Conservation (phyloP, 2,888 invertebrate genomes). For the Drosophila sordidula region DNA sequence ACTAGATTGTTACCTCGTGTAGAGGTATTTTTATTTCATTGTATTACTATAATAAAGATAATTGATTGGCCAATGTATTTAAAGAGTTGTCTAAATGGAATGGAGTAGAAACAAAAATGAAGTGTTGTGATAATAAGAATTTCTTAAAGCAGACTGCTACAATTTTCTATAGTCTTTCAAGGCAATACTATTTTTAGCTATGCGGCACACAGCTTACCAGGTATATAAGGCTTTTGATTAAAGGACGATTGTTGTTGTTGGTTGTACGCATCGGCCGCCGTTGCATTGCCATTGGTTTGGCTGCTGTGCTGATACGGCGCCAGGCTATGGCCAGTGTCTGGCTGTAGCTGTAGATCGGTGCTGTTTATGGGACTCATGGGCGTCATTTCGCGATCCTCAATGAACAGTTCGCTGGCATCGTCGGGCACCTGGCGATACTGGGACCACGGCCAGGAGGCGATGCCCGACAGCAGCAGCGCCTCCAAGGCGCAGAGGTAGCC, state of each 20-base stretch:
- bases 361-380: slow-evolving; percentile 86
- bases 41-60: too few relatives aligned
- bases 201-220: slow-evolving; percentile 76
- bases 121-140: too few relatives aligned
- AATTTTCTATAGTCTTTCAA: too few relatives aligned
- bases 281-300: slow-evolving; percentile 79
- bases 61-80: too few relatives aligned
- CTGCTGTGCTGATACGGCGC: slow-evolving; percentile 67
- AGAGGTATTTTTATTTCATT: too few relatives aligned
- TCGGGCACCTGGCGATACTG: slow-evolving; percentile 88
- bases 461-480: slow-evolving; percentile 87
- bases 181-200: too few relatives aligned
- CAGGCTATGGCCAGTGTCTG: slow-evolving; percentile 78
- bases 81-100: too few relatives aligned
- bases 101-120: too few relatives aligned
- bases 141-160: too few relatives aligned
- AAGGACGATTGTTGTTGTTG: slow-evolving; percentile 85
- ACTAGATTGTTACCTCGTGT: too few relatives aligned
- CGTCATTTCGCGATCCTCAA: slow-evolving; percentile 86
- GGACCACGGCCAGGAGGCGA: slow-evolving; percentile 87
- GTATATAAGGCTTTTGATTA: slow-evolving; percentile 86
- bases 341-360: slow-evolving; percentile 82
- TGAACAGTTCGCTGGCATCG: slow-evolving; percentile 87
- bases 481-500: slow-evolving; percentile 88
- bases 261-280: slow-evolving; percentile 83